Base-by-base conservation (phyloP, 2,888 invertebrate species). In the Ennomos erosarius region DNA sequence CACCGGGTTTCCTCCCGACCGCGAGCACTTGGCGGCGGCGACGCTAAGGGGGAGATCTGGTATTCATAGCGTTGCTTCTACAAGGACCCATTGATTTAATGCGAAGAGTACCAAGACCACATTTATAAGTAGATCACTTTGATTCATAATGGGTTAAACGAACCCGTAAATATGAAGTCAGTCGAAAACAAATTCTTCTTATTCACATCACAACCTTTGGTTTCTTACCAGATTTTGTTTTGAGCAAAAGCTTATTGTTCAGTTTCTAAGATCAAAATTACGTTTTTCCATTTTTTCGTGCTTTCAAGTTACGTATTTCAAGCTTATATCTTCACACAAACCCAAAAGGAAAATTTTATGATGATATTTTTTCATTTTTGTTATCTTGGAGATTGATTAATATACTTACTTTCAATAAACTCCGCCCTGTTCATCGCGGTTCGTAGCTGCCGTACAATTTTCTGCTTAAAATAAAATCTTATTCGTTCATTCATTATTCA, bases 401-500 rank as follows among this genome's bases (percentile, higher is more conserved):
- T 26, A 46, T 45, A 51, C 46, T 42, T 47, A 51, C 46, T 42
- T 47, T 47, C 51, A 47, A 51, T 56, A 51, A 46, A 45, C 40
- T 35, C 26, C 40, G 39, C 9, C 12, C 39, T 45, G 40, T 56
- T 35, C 13, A 35, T 9, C 16, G 45, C 12, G 43, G 10, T 38
- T 16, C 34, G 4, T 26, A 26, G 26, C 8, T 35, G 39, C 50
- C 33, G 55, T 40, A 35, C 40, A 36, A 26, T 36, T 42, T 47
- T 47, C 33, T 11, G 51, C 38, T 46, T 43, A 45, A 52, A 12
- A 42, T 57, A 52, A 57, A 26, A 57, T 47, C 51, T 57, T 47
- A 26, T 51, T 38, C n/a, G 12, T 10, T 13, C 50, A 51, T 57
- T 40, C 51, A 51, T 57, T 52, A 57, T 43, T 57, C 57, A 43